Conservation (phyloP, 2,113 vertebrate species). For the Anarrhichthys ocellatus region DNA sequence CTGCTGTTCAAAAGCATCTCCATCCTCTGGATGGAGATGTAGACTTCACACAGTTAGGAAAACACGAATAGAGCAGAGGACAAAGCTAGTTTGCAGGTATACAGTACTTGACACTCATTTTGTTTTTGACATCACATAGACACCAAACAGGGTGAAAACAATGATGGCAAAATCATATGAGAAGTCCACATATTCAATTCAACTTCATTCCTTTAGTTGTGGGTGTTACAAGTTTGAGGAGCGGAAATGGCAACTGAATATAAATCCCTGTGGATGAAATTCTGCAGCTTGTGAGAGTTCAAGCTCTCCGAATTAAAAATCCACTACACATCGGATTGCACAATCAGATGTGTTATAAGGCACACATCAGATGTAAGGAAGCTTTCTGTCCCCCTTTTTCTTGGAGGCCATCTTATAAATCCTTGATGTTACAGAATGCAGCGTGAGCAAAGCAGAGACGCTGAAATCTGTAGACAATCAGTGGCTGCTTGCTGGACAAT, state of each 20-base stretch:
- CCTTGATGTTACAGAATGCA: slow-evolving; percentile 4
- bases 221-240: not conserved
- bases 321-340: slow-evolving; percentile 40
- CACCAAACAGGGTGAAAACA: slow-evolving; percentile 20
- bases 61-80: slow-evolving; percentile 1
- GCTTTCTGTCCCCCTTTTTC: slow-evolving; percentile 8
- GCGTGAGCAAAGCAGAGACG: not conserved
- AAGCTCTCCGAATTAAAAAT: slow-evolving; percentile 23
- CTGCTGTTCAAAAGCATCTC: slow-evolving; percentile 10
- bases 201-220: slow-evolving; percentile 3
- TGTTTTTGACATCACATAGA: slow-evolving; percentile 18
- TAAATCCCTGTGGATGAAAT: slow-evolving; percentile 8
- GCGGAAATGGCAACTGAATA: slow-evolving; percentile 36
- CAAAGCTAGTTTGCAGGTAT: not conserved
- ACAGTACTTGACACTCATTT: not conserved
- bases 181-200: slow-evolving; percentile 8
- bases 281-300: slow-evolving; percentile 3
- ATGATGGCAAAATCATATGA: not conserved
- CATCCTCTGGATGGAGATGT: not conserved
- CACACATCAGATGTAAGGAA: slow-evolving; percentile 13
- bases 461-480: slow-evolving; percentile 2
- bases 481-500: not conserved
- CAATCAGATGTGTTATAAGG: slow-evolving; percentile 32
- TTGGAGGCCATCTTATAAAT: slow-evolving; percentile 12
- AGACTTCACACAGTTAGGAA: slow-evolving; percentile 16